A percentile compares a stretch with the other conserved stretches of the same genome.
Evolutionary conservation across 2,888 invertebrate genomes (phyloP).

Genomic region (Lingula anatina): DNA sequence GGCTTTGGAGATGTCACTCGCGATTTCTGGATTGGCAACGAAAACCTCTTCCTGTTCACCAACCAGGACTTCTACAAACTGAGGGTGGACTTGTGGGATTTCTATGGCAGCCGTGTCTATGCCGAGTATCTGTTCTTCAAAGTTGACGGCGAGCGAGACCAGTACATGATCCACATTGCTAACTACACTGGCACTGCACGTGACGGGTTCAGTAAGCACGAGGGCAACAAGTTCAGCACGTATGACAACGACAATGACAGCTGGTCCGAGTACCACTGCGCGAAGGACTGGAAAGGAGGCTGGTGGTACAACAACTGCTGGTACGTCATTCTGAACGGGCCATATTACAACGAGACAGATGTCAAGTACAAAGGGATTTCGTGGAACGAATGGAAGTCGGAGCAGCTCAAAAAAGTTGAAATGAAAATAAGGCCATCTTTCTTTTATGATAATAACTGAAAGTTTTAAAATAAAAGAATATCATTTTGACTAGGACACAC

Average conservation of each 20-base stretch:
- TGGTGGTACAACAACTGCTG: constrained; percentile 98
- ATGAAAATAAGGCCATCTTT: constrained; percentile 52
- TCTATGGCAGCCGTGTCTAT: constrained; percentile 40
- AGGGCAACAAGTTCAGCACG: constrained; percentile 85
- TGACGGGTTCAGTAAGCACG: constrained; percentile 84
- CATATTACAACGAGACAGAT: constrained; percentile 62
- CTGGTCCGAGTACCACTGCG: constrained; percentile 74
- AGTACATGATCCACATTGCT: constrained; percentile 33
- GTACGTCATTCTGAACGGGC: constrained; percentile 87
- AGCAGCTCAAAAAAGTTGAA: constrained; percentile 42
- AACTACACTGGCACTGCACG: constrained; percentile 68
- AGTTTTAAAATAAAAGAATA: too few species aligned
- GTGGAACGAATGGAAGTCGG: constrained; percentile 49
- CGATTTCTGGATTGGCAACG: constrained; percentile 47
- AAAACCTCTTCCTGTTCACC: constrained; percentile 43
- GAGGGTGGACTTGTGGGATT: constrained; percentile 46
- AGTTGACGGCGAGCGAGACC: constrained; percentile 43
- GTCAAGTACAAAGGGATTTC: constrained; percentile 40
- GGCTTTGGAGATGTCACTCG: constrained; percentile 43
- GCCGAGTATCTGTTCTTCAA: constrained; percentile 41
- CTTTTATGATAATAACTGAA: too few species aligned
- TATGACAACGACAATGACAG: constrained; percentile 84
- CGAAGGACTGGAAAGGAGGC: constrained; percentile 87
- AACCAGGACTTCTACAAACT: constrained; percentile 44
- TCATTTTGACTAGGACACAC: too few species aligned